Evolutionary conservation across 2,113 vertebrate species (phyloP).

Genomic region (Phrynocephalus versicolor): DNA sequence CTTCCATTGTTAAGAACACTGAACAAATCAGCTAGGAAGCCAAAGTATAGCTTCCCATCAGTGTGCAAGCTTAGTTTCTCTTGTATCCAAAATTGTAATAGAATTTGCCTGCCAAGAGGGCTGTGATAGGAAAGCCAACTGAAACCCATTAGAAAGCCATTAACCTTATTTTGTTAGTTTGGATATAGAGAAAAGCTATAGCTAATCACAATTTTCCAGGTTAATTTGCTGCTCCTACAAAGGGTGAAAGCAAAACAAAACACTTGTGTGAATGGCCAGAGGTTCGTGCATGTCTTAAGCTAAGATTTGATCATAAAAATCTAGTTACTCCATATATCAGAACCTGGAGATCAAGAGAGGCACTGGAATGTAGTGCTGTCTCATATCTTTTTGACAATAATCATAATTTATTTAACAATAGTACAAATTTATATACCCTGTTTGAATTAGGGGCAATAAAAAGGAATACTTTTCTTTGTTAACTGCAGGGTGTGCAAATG

Average conservation of each 20-base stretch:
- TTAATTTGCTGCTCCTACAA: too few species aligned
- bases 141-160: too few species aligned
- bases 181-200: neutral
- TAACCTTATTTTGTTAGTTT: too few species aligned
- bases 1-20: neutral
- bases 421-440: too few species aligned
- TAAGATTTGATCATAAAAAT: neutral
- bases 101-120: neutral
- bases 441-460: neutral
- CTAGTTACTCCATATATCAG: neutral
- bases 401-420: neutral
- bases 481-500: neutral
- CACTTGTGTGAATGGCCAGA: too few species aligned
- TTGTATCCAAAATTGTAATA: neutral
- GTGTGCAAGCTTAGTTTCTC: neutral
- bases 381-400: neutral
- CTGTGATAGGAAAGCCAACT: neutral
- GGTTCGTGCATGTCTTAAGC: neutral
- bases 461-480: neutral
- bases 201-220: neutral
- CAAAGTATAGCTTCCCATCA: neutral
- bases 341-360: neutral
- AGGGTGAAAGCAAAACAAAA: too few species aligned
- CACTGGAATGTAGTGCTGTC: neutral
- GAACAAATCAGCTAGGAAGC: neutral